Percentiles rank a stretch among this genome's conserved stretches.
Evolutionary conservation across 2,888 invertebrate species (phyloP).

Genomic region (Pristionchus exspectatus): DNA sequence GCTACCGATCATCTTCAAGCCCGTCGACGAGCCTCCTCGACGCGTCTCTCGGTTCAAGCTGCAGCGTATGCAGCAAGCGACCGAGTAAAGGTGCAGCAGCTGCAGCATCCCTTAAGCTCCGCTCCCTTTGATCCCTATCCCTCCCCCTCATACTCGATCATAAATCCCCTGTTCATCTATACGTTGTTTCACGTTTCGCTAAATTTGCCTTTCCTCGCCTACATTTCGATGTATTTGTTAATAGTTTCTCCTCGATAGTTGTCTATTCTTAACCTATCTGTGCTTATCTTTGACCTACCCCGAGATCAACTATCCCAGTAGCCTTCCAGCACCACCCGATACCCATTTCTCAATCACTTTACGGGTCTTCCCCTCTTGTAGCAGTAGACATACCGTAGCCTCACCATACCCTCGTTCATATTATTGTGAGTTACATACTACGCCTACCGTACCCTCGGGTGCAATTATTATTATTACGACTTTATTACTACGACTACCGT

Average conservation of each 20-base stretch:
- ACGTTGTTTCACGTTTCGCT: conserved; percentile 47
- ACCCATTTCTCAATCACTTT: conserved; percentile 21
- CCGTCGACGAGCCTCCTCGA: conserved; percentile 53
- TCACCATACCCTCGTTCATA: not conserved
- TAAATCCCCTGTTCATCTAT: not conserved
- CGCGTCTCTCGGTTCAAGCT: conserved; percentile 56
- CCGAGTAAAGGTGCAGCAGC: conserved; percentile 10
- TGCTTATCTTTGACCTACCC: not conserved
- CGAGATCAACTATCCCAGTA: conserved; percentile 15
- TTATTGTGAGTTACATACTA: conserved; percentile 4
- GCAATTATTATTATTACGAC: conserved; percentile 2
- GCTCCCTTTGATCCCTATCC: not conserved
- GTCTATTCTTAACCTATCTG: not conserved
- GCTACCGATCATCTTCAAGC: conserved; percentile 50
- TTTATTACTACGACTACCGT: conserved; percentile 47
- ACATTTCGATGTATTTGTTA: conserved; percentile 33
- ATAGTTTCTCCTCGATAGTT: not conserved
- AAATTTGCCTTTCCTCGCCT: conserved; percentile 21
- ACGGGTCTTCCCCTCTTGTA: conserved; percentile 21
- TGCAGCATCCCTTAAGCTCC: conserved; percentile 9
- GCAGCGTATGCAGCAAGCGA: conserved; percentile 55
- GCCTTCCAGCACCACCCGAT: not conserved
- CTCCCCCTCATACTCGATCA: not conserved
- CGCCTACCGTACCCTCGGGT: conserved; percentile 41
- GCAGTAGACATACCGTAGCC: conserved; percentile 28